Conservation (phyloP, 2,113 vertebrate genomes). For the Mustela nigripes region DNA sequence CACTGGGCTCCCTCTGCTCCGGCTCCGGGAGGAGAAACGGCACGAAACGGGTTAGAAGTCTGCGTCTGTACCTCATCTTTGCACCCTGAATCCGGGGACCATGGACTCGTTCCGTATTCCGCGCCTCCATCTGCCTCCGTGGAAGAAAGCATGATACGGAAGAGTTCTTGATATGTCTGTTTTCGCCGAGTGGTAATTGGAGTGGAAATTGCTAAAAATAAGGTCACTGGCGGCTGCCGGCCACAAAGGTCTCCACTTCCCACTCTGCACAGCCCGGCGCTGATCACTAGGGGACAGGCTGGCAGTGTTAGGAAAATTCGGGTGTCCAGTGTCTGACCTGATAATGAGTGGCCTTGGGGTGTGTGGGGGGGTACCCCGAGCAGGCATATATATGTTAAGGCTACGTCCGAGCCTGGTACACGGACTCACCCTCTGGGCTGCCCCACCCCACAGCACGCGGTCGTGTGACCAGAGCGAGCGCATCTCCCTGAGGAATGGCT, state of each 20-base stretch:
- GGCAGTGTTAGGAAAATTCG: not conserved
- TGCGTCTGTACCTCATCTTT: accelerated
- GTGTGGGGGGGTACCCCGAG: too few species aligned
- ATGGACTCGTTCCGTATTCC: accelerated
- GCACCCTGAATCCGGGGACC: accelerated
- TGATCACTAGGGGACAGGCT: not conserved
- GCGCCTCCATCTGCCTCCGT: not conserved
- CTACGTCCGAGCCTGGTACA: accelerated
- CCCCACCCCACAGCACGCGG: not conserved
- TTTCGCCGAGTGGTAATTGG: not conserved
- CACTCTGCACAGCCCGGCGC: not conserved
- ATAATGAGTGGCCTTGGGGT: accelerated
- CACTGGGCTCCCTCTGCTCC: not conserved
- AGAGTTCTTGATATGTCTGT: accelerated
- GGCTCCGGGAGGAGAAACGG: not conserved
- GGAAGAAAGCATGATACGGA: not conserved
- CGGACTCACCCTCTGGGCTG: not conserved
- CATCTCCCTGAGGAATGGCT: accelerated
- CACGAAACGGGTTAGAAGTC: not conserved
- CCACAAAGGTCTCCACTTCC: not conserved
- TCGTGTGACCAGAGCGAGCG: not conserved
- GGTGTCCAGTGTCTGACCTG: not conserved
- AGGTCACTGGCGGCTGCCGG: slow-evolving; percentile 21
- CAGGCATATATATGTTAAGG: accelerated
- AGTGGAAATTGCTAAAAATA: slow-evolving; percentile 70